These are phyloP conservation scores for Platyscapa corneri DNA, from an alignment of 1,140 invertebrate genomes.

Conservation along the genomic window DNA sequence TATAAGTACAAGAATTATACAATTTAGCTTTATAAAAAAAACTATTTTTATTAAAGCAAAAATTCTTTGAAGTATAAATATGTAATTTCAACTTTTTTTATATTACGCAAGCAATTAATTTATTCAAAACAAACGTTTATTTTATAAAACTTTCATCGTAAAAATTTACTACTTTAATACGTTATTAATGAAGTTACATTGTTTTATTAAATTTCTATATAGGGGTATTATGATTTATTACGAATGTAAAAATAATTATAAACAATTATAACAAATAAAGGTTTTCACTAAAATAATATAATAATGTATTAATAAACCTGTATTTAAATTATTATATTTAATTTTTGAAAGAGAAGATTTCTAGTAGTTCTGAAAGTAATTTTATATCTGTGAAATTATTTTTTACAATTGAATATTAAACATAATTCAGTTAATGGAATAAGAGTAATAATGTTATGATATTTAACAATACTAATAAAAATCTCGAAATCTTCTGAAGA, in stretches of 20 bases:
- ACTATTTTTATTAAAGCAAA: not conserved
- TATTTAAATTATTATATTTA: no score
- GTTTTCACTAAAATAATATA: no score
- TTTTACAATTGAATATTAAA: no score
- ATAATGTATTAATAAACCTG: no score
- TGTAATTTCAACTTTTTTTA: not conserved
- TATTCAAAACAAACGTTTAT: not conserved
- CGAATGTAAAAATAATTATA: not conserved
- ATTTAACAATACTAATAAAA: no score
- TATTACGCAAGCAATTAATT: not conserved
- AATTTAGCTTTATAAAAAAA: not conserved
- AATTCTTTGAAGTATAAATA: not conserved
- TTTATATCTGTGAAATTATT: no score
- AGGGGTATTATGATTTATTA: not conserved
- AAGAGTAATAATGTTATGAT: no score
- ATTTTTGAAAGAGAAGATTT: no score
- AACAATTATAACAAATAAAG: not conserved
- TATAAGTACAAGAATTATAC: not conserved
- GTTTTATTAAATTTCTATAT: not conserved
- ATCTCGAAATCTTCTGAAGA: no score
- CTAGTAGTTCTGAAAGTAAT: no score
- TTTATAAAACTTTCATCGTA: not conserved
- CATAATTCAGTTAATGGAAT: no score
- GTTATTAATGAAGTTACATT: not conserved
- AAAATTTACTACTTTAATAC: not conserved